Evolutionary conservation across 1,140 invertebrate species (phyloP).

Genomic region (Cephus cinctus): DNA sequence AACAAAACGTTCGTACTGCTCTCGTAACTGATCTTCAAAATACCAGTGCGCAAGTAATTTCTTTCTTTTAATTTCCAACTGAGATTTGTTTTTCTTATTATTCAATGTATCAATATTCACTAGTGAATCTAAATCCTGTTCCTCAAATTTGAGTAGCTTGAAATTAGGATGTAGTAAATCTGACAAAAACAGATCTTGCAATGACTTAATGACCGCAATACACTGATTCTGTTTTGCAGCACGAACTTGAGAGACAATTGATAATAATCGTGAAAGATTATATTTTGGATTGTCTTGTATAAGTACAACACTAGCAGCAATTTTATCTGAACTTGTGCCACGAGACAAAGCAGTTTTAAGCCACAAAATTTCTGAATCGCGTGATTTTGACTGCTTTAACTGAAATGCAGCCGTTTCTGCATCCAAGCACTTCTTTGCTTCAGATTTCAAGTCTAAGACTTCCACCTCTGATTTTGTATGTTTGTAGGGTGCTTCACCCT

Average conservation of each 20-base stretch:
- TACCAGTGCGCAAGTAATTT: conserved; percentile 66
- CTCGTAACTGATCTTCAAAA: conserved; percentile 83
- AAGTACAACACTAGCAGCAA: conserved; percentile 79
- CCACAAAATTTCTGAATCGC: conserved; percentile 63
- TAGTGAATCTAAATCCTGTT: conserved; percentile 61
- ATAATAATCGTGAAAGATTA: conserved; percentile 70
- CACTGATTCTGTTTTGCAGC: conserved; percentile 80
- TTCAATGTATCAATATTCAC: conserved; percentile 57
- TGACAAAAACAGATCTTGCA: conserved; percentile 76
- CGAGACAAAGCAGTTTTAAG: conserved; percentile 76
- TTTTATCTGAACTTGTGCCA: conserved; percentile 82
- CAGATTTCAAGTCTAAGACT: conserved; percentile 59
- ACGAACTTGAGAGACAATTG: conserved; percentile 76
- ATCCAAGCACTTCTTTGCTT: conserved; percentile 62
- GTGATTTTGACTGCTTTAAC: conserved; percentile 41
- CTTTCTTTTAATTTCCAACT: conserved; percentile 37
- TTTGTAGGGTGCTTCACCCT: conserved; percentile 24
- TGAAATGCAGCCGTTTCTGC: conserved; percentile 63
- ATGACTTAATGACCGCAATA: conserved; percentile 66
- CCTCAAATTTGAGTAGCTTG: conserved; percentile 73
- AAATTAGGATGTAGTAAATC: conserved; percentile 72
- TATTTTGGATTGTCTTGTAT: conserved; percentile 85
- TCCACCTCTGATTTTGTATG: conserved; percentile 49
- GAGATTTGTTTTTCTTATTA: conserved; percentile 54
- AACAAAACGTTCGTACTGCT: conserved; percentile 73